These are phyloP conservation scores for Elaeidobius kamerunicus DNA, from an alignment of 2,888 invertebrate genomes.

Conservation along the genomic window DNA sequence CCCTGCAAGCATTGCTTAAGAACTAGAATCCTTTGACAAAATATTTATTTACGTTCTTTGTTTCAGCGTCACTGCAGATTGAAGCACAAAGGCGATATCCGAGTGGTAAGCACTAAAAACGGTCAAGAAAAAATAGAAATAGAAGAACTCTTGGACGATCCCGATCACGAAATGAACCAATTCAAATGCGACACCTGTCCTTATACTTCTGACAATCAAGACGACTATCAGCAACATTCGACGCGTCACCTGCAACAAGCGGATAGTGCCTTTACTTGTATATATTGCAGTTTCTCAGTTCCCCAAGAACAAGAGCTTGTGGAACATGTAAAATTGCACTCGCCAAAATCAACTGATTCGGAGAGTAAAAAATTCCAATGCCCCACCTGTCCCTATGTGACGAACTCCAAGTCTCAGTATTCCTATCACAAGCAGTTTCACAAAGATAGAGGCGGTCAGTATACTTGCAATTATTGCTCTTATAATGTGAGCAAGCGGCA, in stretches of 20 bases:
- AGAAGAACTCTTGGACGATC: slow-evolving; percentile 45
- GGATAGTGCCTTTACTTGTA: slow-evolving; percentile 72
- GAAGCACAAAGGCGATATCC: slow-evolving; percentile 73
- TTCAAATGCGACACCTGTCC: slow-evolving; percentile 69
- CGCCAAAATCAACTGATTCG: slow-evolving; percentile 38
- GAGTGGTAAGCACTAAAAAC: slow-evolving; percentile 59
- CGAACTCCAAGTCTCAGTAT: slow-evolving; percentile 82
- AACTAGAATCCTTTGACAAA: background rate
- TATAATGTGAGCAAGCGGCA: slow-evolving; percentile 80
- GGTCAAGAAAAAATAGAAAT: slow-evolving; percentile 51
- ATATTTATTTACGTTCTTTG: slow-evolving; percentile 11
- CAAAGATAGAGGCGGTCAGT: slow-evolving; percentile 67
- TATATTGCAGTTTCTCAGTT: slow-evolving; percentile 77
- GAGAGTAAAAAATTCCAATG: slow-evolving; percentile 71
- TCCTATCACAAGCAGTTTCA: slow-evolving; percentile 87
- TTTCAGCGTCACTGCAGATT: slow-evolving; percentile 73
- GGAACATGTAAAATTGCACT: slow-evolving; percentile 64
- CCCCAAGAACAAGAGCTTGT: slow-evolving; percentile 65
- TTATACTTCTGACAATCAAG: slow-evolving; percentile 60
- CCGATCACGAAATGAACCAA: slow-evolving; percentile 47
- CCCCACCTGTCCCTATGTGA: slow-evolving; percentile 77
- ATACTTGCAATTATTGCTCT: slow-evolving; percentile 77
- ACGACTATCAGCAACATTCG: slow-evolving; percentile 61
- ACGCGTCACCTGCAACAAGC: slow-evolving; percentile 65
- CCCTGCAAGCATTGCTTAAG: no score